These are phyloP conservation scores for Huso huso DNA, from an alignment of 2,797 vertebrate species.

Conservation along the genomic window DNA sequence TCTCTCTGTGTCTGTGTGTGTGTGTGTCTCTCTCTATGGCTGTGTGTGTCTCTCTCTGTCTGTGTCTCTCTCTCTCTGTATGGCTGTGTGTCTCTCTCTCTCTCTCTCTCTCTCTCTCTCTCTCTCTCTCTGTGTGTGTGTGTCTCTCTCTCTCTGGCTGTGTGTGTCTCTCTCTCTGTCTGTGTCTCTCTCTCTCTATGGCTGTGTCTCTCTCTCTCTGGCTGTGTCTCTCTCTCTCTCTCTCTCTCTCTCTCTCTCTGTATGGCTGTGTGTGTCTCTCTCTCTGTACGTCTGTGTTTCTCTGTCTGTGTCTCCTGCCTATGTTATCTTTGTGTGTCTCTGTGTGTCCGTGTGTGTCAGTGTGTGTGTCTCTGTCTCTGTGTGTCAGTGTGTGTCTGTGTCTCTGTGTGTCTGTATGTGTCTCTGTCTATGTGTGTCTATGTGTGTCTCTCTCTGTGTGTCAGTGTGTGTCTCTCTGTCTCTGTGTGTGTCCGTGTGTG, in stretches of 20 bases:
- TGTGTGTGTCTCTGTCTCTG: conserved; percentile 25
- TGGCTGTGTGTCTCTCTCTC: conserved; percentile 15
- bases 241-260: too few species aligned
- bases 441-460: conserved; percentile 13
- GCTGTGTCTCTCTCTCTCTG: too few species aligned
- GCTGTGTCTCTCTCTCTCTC: too few species aligned
- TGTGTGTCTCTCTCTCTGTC: too few species aligned
- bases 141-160: too few species aligned
- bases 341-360: conserved; percentile 17
- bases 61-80: conserved; percentile 5
- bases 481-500: conserved; percentile 11
- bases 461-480: conserved; percentile 9
- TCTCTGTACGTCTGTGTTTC: too few species aligned
- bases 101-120: too few species aligned
- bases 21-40: too few species aligned
- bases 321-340: neutral
- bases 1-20: too few species aligned
- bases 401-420: conserved; percentile 17
- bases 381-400: conserved; percentile 17
- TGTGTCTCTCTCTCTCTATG: conserved; percentile 13
- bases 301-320: too few species aligned
- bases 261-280: too few species aligned
- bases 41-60: conserved; percentile 21
- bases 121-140: too few species aligned
- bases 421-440: conserved; percentile 6